Evolutionary conservation across 1,140 invertebrate species (phyloP).

Genomic region (Protaetia brevitarsis): DNA sequence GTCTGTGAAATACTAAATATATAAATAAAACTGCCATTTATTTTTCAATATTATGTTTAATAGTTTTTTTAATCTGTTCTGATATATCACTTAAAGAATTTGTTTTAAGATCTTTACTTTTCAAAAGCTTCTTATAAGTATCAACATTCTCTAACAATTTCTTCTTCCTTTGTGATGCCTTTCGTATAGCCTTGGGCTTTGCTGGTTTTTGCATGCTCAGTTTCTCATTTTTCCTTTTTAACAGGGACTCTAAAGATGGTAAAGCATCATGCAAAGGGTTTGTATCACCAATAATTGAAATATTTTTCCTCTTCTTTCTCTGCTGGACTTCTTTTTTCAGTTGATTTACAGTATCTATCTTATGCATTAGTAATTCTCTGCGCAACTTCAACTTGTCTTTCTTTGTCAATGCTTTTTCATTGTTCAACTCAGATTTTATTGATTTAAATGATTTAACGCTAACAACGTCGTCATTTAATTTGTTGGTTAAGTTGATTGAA

Average conservation of each 20-base stretch:
- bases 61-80: slow-evolving; percentile 31
- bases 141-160: slow-evolving; percentile 35
- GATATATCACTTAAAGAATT: slow-evolving; percentile 37
- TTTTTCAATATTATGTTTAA: neutral
- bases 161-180: slow-evolving; percentile 37
- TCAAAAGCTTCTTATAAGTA: slow-evolving; percentile 38
- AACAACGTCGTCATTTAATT: slow-evolving; percentile 31
- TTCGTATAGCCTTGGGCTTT: slow-evolving; percentile 37
- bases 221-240: slow-evolving; percentile 30
- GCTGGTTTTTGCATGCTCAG: slow-evolving; percentile 15
- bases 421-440: slow-evolving; percentile 25
- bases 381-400: slow-evolving; percentile 42
- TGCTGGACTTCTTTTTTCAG: slow-evolving; percentile 78
- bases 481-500: slow-evolving; percentile 28
- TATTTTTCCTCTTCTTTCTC: slow-evolving; percentile 62
- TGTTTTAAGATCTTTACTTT: slow-evolving; percentile 35
- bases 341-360: slow-evolving; percentile 49
- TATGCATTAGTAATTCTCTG: slow-evolving; percentile 37
- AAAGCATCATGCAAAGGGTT: slow-evolving; percentile 42
- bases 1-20: too few species aligned
- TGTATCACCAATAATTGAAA: slow-evolving; percentile 53
- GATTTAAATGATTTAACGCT: slow-evolving; percentile 39
- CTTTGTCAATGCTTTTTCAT: slow-evolving; percentile 32
- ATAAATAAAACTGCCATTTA: too few species aligned
- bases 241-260: slow-evolving; percentile 39